Conservation (phyloP, 2,888 invertebrate species). For the Chydorus sphaericus region DNA sequence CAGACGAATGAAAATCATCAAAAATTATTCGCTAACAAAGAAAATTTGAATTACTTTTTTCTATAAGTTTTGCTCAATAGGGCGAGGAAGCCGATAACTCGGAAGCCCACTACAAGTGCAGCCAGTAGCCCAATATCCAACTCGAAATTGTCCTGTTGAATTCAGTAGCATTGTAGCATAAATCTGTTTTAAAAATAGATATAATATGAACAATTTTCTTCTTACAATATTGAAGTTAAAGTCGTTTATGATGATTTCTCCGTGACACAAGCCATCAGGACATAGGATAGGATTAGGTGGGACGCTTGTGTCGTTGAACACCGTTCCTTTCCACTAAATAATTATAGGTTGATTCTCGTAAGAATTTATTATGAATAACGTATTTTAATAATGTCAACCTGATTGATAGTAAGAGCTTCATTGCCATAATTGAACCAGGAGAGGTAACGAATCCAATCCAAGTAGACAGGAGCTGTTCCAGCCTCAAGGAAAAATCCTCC, state of each 20-base stretch:
- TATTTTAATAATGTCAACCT: constrained; percentile 26
- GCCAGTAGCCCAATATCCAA: constrained; percentile 56
- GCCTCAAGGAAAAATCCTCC: constrained; percentile 90
- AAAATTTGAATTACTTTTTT: constrained; percentile 35
- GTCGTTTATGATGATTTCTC: constrained; percentile 59
- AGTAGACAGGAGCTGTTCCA: constrained; percentile 68
- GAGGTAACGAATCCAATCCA: constrained; percentile 73
- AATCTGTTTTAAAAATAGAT: constrained; percentile 19
- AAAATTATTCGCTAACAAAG: too few species aligned
- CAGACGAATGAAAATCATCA: too few species aligned
- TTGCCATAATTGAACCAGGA: constrained; percentile 90
- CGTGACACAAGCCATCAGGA: constrained; percentile 45
- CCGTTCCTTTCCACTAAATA: constrained; percentile 67
- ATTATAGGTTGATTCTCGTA: too few species aligned
- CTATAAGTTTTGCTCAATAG: constrained; percentile 51
- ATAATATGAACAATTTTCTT: too few species aligned
- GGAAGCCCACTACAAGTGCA: constrained; percentile 53
- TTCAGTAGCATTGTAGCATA: too few species aligned
- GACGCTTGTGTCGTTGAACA: constrained; percentile 48
- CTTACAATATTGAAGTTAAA: constrained; percentile 58
- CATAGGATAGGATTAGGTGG: too few species aligned
- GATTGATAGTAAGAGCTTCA: constrained; percentile 74
- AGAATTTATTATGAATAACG: not conserved
- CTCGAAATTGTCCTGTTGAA: constrained; percentile 46
- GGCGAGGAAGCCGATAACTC: constrained; percentile 59